Conservation (phyloP, 2,113 vertebrate species). For the Paraplagusia blochii region DNA sequence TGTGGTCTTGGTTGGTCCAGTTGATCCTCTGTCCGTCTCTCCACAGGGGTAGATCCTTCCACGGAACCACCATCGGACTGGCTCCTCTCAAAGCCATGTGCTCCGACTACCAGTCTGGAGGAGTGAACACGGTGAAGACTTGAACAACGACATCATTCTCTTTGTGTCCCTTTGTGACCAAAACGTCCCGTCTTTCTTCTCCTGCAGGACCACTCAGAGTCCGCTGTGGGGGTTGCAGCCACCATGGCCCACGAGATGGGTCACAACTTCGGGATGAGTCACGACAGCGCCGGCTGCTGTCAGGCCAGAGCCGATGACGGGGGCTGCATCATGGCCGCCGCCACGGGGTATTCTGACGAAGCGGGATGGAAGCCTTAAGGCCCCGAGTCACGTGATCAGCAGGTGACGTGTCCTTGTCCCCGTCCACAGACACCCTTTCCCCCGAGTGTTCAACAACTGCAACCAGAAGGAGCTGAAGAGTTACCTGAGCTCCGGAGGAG, state of each 20-base stretch:
- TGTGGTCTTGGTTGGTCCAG: no score
- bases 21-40: no score
- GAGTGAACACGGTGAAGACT: constrained; percentile 91
- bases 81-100: constrained; percentile 96
- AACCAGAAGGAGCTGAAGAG: constrained; percentile 86
- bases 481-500: constrained; percentile 90
- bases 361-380: not conserved
- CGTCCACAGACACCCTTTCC: constrained; percentile 85
- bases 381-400: not conserved
- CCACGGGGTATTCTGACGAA: constrained; percentile 82
- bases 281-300: constrained; percentile 86
- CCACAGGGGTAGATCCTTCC: constrained; percentile 85
- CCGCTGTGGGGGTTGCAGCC: constrained; percentile 88
- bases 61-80: constrained; percentile 92
- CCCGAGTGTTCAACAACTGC: constrained; percentile 89
- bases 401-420: not conserved
- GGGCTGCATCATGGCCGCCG: constrained; percentile 97
- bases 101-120: constrained; percentile 93
- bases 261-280: constrained; percentile 98
- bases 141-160: no score
- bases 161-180: no score
- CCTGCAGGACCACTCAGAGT: constrained; percentile 88
- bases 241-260: constrained; percentile 98
- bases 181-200: constrained; percentile 8
- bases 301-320: constrained; percentile 82